Conservation (phyloP, 1,140 invertebrate genomes). For the Heliconius eleuchia region DNA sequence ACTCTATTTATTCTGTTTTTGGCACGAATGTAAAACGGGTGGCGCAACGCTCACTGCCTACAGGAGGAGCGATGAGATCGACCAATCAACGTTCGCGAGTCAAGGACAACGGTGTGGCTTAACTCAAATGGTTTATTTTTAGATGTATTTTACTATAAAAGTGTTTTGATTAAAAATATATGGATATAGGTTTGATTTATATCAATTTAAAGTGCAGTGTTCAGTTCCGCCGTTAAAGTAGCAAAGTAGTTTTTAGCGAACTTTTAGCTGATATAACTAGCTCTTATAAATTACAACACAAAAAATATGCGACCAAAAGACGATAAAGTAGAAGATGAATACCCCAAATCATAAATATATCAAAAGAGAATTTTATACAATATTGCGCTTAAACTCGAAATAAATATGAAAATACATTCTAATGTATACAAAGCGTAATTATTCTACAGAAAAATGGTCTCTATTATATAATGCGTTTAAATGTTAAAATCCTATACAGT, state of each 20-base stretch:
- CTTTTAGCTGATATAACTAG: not conserved
- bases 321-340: constrained; percentile 16
- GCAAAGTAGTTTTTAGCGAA: no score
- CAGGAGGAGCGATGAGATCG: constrained; percentile 7
- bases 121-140: constrained; percentile 3
- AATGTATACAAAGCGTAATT: not conserved
- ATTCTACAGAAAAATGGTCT: constrained; percentile 11
- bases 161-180: not conserved
- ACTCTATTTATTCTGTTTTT: constrained; percentile 13
- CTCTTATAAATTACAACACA: not conserved
- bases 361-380: constrained; percentile 33
- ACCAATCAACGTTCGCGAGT: constrained; percentile 6
- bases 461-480: not conserved
- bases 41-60: not conserved
- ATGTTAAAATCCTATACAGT: constrained; percentile 40
- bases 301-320: not conserved
- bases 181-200: not conserved
- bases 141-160: not conserved
- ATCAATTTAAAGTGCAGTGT: not conserved
- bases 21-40: constrained; percentile 11
- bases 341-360: constrained; percentile 25
- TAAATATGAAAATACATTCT: constrained; percentile 36
- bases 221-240: not conserved
- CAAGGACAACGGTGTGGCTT: constrained; percentile 13
- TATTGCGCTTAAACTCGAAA: constrained; percentile 31